Percentiles rank a stretch among this genome's conserved stretches.
Conservation (phyloP, 2,113 vertebrate species). For the Cairina moschata region DNA sequence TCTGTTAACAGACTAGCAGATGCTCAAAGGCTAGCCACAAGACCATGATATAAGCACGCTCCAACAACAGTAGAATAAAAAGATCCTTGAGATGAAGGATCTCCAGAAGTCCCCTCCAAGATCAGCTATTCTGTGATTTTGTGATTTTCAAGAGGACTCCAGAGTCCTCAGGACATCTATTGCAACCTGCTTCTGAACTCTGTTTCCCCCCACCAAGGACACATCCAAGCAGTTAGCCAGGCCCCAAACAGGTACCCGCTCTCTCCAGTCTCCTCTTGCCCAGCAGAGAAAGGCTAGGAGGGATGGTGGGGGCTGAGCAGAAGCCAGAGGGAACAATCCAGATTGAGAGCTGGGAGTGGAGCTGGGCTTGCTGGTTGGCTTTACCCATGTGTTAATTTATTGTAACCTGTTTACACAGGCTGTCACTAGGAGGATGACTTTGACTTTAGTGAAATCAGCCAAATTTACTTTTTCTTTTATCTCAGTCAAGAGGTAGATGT, state of each 20-base stretch:
- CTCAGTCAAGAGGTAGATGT: neutral
- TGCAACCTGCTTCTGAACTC: neutral
- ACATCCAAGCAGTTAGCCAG: fast-evolving
- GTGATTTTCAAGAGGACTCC: neutral
- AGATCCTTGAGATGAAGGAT: neutral
- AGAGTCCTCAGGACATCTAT: neutral
- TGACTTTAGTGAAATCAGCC: neutral
- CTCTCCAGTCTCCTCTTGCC: neutral
- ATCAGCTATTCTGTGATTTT: neutral
- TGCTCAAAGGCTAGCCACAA: neutral
- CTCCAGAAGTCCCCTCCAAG: neutral
- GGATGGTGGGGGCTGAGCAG: neutral
- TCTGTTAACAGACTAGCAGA: neutral
- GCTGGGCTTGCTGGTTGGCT: neutral
- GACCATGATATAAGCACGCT: neutral
- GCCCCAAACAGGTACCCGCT: neutral
- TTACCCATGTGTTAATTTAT: fast-evolving
- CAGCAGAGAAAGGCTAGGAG: neutral
- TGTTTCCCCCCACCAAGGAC: neutral
- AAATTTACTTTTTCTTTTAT: neutral
- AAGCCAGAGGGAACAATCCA: neutral
- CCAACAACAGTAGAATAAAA: neutral
- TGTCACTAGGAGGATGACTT: neutral
- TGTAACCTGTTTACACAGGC: neutral
- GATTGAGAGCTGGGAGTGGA: neutral